Percentiles rank a stretch among this genome's conserved stretches.
phyloP scores from a whole-genome alignment of 2,888 invertebrate species.

The Patella depressa region DNA sequence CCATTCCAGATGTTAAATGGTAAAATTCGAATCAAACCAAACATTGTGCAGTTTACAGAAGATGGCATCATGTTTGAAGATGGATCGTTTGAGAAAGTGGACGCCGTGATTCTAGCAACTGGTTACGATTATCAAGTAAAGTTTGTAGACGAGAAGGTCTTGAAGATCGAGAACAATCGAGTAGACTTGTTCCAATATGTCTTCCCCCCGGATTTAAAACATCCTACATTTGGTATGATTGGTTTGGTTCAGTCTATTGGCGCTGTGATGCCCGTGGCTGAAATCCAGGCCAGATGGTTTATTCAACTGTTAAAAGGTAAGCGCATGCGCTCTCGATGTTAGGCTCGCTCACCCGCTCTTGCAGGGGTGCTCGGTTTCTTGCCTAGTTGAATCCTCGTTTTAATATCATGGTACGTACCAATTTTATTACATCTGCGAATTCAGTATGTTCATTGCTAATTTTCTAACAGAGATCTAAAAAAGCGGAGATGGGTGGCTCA shows the following conservation, averaged over 20 bases:
- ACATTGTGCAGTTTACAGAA: conserved; percentile 59
- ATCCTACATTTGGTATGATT: conserved; percentile 66
- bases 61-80: conserved; percentile 63
- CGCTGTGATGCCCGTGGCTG: conserved; percentile 71
- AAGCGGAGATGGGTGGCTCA: too few relatives aligned
- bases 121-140: conserved; percentile 71
- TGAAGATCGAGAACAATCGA: conserved; percentile 61
- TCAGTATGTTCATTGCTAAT: too few relatives aligned
- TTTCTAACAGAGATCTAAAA: too few relatives aligned
- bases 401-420: not conserved
- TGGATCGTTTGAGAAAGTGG: conserved; percentile 57
- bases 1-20: conserved; percentile 72
- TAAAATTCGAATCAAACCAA: conserved; percentile 62
- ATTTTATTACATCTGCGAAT: not conserved
- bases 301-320: conserved; percentile 59
- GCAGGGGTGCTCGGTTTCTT: not conserved
- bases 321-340: conserved; percentile 11
- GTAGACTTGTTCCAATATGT: conserved; percentile 71
- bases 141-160: conserved; percentile 57
- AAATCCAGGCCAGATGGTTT: conserved; percentile 70
- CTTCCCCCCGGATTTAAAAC: conserved; percentile 66
- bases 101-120: conserved; percentile 70
- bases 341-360: not conserved
- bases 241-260: conserved; percentile 72
- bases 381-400: not conserved